A percentile compares a stretch with the other conserved stretches of the same genome.
These are phyloP conservation scores for Apogon hyalosoma DNA, from an alignment of 2,797 vertebrate genomes.

Conservation along the genomic window DNA sequence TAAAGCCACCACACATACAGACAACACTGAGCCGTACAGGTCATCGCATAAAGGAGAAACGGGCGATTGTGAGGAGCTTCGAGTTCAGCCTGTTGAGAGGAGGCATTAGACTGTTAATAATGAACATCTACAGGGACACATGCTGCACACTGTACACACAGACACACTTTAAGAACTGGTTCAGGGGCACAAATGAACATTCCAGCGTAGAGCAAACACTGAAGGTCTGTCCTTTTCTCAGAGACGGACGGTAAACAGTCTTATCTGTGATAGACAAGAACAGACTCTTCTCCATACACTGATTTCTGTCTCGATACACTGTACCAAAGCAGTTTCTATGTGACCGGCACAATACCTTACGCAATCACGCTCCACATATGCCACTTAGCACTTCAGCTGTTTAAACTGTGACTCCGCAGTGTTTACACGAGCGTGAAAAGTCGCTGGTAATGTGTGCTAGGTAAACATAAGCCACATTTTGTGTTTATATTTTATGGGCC, in stretches of 20 bases:
- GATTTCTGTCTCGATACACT: slow-evolving; percentile 27
- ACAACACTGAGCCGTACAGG: background rate
- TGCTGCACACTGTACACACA: background rate
- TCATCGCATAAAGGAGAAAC: slow-evolving; percentile 3
- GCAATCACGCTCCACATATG: slow-evolving; percentile 1
- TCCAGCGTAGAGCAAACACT: slow-evolving; percentile 42
- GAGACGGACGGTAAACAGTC: slow-evolving; percentile 43
- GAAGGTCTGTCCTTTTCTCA: slow-evolving; percentile 33
- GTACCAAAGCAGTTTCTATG: slow-evolving; percentile 20
- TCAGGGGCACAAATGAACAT: slow-evolving; percentile 38
- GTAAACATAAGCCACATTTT: slow-evolving; percentile 31
- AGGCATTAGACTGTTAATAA: slow-evolving; percentile 10
- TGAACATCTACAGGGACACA: slow-evolving; percentile 14
- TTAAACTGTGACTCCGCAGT: slow-evolving; percentile 34
- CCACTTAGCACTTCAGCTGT: slow-evolving; percentile 19
- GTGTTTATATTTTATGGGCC: slow-evolving; percentile 42
- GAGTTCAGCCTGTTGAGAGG: background rate
- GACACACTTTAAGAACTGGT: slow-evolving; percentile 18
- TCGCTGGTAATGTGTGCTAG: background rate
- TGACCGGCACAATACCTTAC: slow-evolving; percentile 22
- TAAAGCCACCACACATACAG: slow-evolving; percentile 11
- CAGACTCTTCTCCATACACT: slow-evolving; percentile 42
- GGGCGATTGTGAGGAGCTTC: too few species aligned
- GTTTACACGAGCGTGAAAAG: slow-evolving; percentile 48
- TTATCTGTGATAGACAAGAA: slow-evolving; percentile 53